Base-by-base conservation (phyloP, 2,888 invertebrate species). In the Tinea pellionella region DNA sequence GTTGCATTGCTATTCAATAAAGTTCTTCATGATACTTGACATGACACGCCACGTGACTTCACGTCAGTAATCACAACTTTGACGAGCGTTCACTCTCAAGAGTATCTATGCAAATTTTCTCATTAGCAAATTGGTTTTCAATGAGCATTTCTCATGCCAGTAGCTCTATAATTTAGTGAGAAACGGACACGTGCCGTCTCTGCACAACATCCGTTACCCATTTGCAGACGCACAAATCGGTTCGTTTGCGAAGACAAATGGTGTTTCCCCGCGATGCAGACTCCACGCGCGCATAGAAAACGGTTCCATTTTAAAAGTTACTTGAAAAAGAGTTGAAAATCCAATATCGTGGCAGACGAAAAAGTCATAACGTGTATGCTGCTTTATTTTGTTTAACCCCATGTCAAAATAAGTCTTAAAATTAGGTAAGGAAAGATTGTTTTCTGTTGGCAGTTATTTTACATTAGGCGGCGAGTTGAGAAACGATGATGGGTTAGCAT, bases 211-310 rank as follows among this genome's bases (percentile, higher is more conserved):
- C 77, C 79, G 82, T 84, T 83, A 83, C 77, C 76, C 78, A 76
- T 78, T 77, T 75, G 76, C 75, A 75, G 74, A 84, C 85, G 83
- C 85, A 80, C 84, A 80, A 78, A 82, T 84, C 85, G 84, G 78
- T 83, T 80, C 82, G 78, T 86, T 87, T 85, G 81, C 77, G 70
- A 82, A 87, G 86, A 87, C 77, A 83, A 86, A 87, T 86, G 78
- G 77, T 55, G 29, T 69, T 43, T 66, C 64, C 73, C 70, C 74
- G 77, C 51, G 77, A 37, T 13, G 69, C 2, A 65, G 77, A 43
- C 15, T 69, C 47, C 66, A 64, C 73, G 74, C 77, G 43, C 60
- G 73, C 72, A 73, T 73, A 71, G 71, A 77, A 77, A 74, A 70
- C 69, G 69, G 71, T 75, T 75, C 75, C 73, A 77, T 79, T 82